These are phyloP conservation scores for Nyctereutes procyonoides DNA, from an alignment of 2,113 vertebrate genomes.

Conservation along the genomic window DNA sequence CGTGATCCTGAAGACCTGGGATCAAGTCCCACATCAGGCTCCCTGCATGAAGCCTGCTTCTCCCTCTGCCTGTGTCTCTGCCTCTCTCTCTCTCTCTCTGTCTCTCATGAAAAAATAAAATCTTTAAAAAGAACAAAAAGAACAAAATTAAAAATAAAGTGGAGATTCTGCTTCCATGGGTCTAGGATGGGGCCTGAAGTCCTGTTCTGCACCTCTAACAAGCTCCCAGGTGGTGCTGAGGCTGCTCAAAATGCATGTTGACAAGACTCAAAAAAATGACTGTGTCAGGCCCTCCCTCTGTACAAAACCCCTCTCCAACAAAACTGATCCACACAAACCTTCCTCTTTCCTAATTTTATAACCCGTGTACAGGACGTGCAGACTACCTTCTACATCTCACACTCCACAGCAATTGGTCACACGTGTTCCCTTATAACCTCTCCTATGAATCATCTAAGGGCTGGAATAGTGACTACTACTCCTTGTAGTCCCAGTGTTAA, in stretches of 20 bases:
- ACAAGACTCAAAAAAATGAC: background rate
- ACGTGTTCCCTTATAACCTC: background rate
- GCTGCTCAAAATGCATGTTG: background rate
- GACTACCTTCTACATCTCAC: background rate
- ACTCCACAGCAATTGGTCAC: background rate
- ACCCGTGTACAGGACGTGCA: background rate
- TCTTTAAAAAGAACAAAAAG: too few relatives aligned
- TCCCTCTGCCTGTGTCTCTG: too few relatives aligned
- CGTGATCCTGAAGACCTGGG: too few relatives aligned
- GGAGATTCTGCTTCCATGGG: background rate
- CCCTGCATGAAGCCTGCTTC: too few relatives aligned
- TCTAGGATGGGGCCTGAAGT: background rate
- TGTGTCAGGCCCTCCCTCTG: background rate
- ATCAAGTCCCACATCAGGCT: too few relatives aligned
- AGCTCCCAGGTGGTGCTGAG: background rate
- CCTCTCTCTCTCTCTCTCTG: too few relatives aligned
- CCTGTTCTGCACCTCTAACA: background rate
- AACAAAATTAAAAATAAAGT: background rate
- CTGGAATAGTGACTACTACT: background rate
- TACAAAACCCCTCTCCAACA: background rate
- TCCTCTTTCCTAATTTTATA: background rate
- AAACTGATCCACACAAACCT: background rate
- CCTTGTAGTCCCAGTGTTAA: background rate
- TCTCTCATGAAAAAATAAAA: too few relatives aligned
- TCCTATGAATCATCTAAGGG: background rate